phyloP scores from a whole-genome alignment of 2,888 invertebrate genomes.

The Heteromurus nitidus region DNA sequence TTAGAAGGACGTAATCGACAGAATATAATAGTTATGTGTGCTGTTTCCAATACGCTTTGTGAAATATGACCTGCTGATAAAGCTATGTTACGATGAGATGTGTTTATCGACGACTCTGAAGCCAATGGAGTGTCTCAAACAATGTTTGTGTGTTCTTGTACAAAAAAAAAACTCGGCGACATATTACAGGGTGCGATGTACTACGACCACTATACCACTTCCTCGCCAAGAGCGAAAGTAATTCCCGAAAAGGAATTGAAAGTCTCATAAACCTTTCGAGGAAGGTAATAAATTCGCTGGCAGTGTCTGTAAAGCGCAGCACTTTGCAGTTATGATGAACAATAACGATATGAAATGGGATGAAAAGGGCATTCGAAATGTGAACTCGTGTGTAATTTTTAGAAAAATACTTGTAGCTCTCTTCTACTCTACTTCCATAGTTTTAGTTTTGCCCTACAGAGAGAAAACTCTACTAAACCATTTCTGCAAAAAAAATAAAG shows the following conservation, averaged over 20 bases:
- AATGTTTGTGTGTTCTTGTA: too few relatives aligned
- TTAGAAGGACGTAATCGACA: conserved; percentile 25
- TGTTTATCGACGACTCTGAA: conserved; percentile 18
- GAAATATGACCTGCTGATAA: conserved; percentile 48
- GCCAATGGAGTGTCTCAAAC: conserved; percentile 30
- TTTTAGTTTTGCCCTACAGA: conserved; percentile 9
- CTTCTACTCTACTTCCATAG: background rate
- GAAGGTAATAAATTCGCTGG: conserved; percentile 53
- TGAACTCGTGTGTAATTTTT: conserved; percentile 32
- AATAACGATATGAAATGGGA: conserved; percentile 53
- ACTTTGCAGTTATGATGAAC: conserved; percentile 60
- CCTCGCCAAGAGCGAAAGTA: conserved; percentile 60
- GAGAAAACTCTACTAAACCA: background rate
- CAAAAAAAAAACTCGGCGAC: too few relatives aligned
- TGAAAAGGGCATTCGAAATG: conserved; percentile 53
- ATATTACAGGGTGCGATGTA: too few relatives aligned
- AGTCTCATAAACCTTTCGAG: conserved; percentile 62
- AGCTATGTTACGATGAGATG: conserved; percentile 7
- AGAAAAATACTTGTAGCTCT: conserved; percentile 26
- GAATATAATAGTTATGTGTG: conserved; percentile 19
- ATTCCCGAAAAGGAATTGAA: conserved; percentile 59
- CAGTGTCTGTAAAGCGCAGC: conserved; percentile 29
- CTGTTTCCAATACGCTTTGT: conserved; percentile 47
- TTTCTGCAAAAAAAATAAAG: too few relatives aligned
- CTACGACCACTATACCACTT: too few relatives aligned